Base-by-base conservation (phyloP, 2,797 vertebrate genomes). In the Bradypus variegatus region DNA sequence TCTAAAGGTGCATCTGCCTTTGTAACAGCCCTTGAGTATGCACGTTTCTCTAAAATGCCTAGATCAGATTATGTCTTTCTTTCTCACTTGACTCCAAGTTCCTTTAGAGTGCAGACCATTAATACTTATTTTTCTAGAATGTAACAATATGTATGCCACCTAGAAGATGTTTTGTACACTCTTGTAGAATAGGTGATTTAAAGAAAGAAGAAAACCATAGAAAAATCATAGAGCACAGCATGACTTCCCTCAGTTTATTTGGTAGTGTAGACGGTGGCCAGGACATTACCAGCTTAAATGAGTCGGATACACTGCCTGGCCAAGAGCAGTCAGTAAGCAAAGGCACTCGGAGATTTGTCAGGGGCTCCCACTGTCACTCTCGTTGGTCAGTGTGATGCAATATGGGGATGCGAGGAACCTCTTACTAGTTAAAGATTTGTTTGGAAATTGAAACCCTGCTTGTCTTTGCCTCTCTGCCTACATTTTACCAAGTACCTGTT, bases 51-150 rank as follows among this genome's bases (percentile, higher is more conserved):
- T 94, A 33, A 88, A 72, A 29, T 72, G 19, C 38, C 29, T n/a
- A 60, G 27, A 81, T 62, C 33, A 48, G 5, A 75, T 90, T 85
- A 81, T 50, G 31, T 50, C 14, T 82, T 80, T 62, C 41, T 85
- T 58, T 18, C 23, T 11, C 16, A 36, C 41, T 90, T 53, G 50
- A 45, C 25, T 83, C 1, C 58, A 19, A 69, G 19, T 86, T 88
- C 89, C 67, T 60, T 89, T 14, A 75, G 77, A 58, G 33, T 84
- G 3, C 78, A 89, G 31, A 33, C 5, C 9, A 80, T 64, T 53
- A 81, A 48, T 82, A 88, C 64, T 78, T 62, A 55, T 50, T 90
- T 81, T 90, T 90, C 45, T 76, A 88, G 27, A 69, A 80, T 76
- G 25, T 38, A 83, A 91, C 48, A 55, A 36, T 87, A 23, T 12